Evolutionary conservation across 2,888 invertebrate genomes (phyloP), one percentile per base, ranked within the genome.

Genomic region (Sarcophaga carnaria): DNA sequence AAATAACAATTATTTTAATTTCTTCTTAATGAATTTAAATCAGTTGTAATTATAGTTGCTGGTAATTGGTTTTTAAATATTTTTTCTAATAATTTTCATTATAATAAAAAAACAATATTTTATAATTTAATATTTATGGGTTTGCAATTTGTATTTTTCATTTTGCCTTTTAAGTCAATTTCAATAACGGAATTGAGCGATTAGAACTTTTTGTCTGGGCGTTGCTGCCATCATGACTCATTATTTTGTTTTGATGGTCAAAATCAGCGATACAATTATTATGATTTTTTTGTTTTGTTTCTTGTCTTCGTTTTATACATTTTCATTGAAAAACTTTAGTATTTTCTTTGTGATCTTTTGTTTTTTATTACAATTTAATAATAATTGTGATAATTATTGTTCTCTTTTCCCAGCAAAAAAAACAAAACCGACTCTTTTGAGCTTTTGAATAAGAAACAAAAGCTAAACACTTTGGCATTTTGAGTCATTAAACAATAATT

Each of bases 401-500:
- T 14, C 4, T 4, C 14, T 14, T 14, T 54, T 54, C 54, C 1
- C 49, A 49, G 14, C 8, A 49, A 6, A 49, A 12, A 49, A 12
- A 49, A 5, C 3, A 27, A 27, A 27, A 27, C 37, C 37, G 37
- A 49, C 4, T 14, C 54, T 54, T 14, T 54, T 54, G 14, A 54
- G 17, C 4, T 54, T 14, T 54, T 12, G 12, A 54, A 54, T 54
- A 54, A 54, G 54, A 54, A 54, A 54, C 54, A 54, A 54, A 54
- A 54, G 54, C 54, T 54, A 17, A 37, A 37, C 60, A 25, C 17
- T 80, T 20, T 70, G 20, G 49, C 22, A 54, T 25, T 71, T 79
- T 84, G 75, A 84, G 75, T 71, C 84, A 87, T 71, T 81, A 66
- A 87, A 75, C 62, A 81, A 27, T 75, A 87, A 81, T 87, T 84